Evolutionary conservation across 2,113 vertebrate genomes (phyloP).

Genomic region (Corydoras sp.): DNA sequence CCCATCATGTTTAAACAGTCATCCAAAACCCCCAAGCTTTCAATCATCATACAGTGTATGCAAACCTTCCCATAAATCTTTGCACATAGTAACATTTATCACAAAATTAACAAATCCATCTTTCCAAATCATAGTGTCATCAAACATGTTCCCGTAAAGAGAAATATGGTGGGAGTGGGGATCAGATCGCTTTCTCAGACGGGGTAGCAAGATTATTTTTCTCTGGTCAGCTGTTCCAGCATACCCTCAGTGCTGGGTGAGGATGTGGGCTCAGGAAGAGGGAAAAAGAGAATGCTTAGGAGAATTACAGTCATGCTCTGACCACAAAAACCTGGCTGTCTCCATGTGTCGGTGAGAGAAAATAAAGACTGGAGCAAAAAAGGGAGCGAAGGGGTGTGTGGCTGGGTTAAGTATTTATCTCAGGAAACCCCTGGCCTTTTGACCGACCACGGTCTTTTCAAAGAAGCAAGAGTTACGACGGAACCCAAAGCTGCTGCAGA

Average conservation of each 20-base stretch:
- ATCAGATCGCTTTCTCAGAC: slow-evolving; percentile 9
- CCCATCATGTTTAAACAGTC: not conserved
- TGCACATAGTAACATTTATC: not conserved
- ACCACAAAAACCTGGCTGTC: slow-evolving; percentile 10
- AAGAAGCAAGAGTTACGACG: slow-evolving; percentile 17
- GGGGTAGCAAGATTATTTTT: slow-evolving; percentile 47
- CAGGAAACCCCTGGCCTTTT: slow-evolving; percentile 27
- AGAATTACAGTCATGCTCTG: slow-evolving; percentile 19
- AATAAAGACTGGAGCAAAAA: not conserved
- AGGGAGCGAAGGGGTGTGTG: not conserved
- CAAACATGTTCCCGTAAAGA: slow-evolving; percentile 35
- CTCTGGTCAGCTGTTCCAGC: slow-evolving; percentile 50
- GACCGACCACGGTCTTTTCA: slow-evolving; percentile 17
- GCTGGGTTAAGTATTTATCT: slow-evolving; percentile 19
- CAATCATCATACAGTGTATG: too few species aligned
- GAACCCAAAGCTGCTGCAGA: not conserved
- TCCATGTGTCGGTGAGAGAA: slow-evolving; percentile 13
- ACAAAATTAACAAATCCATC: not conserved
- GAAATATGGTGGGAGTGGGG: slow-evolving; percentile 50
- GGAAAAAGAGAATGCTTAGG: not conserved
- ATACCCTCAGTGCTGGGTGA: slow-evolving; percentile 40
- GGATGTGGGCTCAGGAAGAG: slow-evolving; percentile 12
- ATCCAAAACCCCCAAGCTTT: not conserved
- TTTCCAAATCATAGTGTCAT: not conserved
- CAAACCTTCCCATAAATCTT: not conserved